These are phyloP conservation scores for Caenorhabditis imperialis DNA, from an alignment of 2,888 invertebrate genomes.

Conservation along the genomic window DNA sequence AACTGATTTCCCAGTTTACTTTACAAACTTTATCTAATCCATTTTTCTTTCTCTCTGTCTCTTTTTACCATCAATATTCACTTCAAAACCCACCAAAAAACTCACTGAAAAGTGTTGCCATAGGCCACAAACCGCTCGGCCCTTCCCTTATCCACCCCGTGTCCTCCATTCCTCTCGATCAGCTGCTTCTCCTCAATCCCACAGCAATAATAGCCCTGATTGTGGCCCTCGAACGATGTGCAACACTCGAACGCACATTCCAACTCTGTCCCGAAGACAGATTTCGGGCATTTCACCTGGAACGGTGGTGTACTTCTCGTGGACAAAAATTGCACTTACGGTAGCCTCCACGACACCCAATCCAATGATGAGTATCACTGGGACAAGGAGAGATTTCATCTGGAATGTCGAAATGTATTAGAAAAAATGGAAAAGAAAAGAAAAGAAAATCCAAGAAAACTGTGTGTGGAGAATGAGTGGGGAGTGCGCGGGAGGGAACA, in stretches of 20 bases:
- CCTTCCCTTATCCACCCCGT: slow-evolving; percentile 28
- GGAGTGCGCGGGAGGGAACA: slow-evolving; percentile 23
- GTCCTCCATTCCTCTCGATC: slow-evolving; percentile 39
- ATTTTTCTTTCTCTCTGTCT: too few species aligned
- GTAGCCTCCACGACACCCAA: slow-evolving; percentile 17
- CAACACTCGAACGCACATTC: slow-evolving; percentile 73
- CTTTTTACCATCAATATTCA: too few species aligned
- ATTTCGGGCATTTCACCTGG: slow-evolving; percentile 64
- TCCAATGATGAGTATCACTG: slow-evolving; percentile 7
- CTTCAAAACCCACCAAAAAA: too few species aligned
- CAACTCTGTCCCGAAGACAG: slow-evolving; percentile 58
- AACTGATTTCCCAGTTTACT: too few species aligned
- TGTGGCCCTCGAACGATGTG: slow-evolving; percentile 65
- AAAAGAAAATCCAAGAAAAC: slow-evolving; percentile 10
- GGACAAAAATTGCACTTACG: slow-evolving; percentile 4
- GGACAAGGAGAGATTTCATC: slow-evolving; percentile 23
- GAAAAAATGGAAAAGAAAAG: slow-evolving; percentile 7
- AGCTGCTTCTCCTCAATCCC: slow-evolving; percentile 66
- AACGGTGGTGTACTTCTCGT: too few species aligned
- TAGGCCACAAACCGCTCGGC: slow-evolving; percentile 73
- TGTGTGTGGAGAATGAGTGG: background rate
- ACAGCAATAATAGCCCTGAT: slow-evolving; percentile 75
- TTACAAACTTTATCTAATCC: too few species aligned
- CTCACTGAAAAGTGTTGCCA: slow-evolving; percentile 74
- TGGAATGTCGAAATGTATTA: background rate